Evolutionary conservation across 2,113 vertebrate species (phyloP).

Genomic region (Meriones unguiculatus): DNA sequence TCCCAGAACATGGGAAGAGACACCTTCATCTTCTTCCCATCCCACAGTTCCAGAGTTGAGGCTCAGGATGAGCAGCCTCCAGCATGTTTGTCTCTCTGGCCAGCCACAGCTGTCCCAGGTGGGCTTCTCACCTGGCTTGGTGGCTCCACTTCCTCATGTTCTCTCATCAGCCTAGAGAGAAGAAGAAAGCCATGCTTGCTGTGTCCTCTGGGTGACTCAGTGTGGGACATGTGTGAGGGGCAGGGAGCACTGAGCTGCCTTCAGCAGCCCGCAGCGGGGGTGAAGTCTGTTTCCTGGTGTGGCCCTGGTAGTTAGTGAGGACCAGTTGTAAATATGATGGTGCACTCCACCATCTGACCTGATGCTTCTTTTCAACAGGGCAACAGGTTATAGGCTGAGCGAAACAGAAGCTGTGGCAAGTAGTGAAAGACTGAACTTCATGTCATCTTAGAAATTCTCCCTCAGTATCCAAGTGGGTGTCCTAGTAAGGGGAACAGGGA

Average conservation of each 20-base stretch:
- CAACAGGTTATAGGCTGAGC: not conserved
- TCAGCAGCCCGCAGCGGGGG: rapidly evolving
- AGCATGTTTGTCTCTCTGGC: rapidly evolving
- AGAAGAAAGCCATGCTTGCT: rapidly evolving
- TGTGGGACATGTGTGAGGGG: rapidly evolving
- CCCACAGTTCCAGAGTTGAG: not conserved
- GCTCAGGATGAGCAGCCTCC: no score
- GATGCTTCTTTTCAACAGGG: not conserved
- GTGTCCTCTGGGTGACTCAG: rapidly evolving
- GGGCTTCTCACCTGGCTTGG: not conserved
- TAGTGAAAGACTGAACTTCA: not conserved
- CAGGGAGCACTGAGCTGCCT: not conserved
- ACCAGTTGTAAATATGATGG: not conserved
- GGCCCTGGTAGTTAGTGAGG: not conserved
- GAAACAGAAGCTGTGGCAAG: not conserved
- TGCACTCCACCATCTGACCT: not conserved
- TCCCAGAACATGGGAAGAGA: not conserved
- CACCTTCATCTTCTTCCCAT: not conserved
- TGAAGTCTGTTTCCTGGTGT: not conserved
- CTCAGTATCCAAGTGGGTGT: no score
- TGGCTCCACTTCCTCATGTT: not conserved
- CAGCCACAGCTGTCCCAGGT: rapidly evolving
- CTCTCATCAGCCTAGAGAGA: not conserved
- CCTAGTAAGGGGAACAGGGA: no score
- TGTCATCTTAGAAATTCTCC: not conserved